A percentile compares a stretch with the other conserved stretches of the same genome.
These are phyloP conservation scores for Leptobrachium ailaonicum DNA, from an alignment of 2,113 vertebrate species.

Conservation along the genomic window DNA sequence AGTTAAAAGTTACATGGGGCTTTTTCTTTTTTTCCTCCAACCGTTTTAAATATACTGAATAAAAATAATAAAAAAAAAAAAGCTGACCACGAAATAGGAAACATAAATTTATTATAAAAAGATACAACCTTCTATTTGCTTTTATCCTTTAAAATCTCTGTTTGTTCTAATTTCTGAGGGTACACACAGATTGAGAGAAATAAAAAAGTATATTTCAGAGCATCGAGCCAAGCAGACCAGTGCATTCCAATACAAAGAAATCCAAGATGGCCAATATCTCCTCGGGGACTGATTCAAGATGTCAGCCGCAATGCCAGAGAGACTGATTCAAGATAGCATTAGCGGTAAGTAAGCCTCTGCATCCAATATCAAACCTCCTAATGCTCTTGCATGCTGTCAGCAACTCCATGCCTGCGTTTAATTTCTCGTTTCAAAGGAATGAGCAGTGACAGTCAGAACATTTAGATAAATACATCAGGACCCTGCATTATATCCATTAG, in stretches of 20 bases:
- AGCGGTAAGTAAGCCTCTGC: constrained; percentile 43
- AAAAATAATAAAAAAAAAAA: no score
- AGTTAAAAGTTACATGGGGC: no score
- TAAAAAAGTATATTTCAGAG: background rate
- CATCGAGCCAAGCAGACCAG: constrained; percentile 23
- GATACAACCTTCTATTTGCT: no score
- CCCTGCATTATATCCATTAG: constrained; percentile 44
- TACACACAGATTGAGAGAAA: background rate
- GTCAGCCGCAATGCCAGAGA: constrained; percentile 44
- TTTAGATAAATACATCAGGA: constrained; percentile 50
- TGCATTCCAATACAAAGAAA: constrained; percentile 44
- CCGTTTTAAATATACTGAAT: no score
- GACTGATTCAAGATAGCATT: constrained; percentile 47
- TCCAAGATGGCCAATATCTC: constrained; percentile 42
- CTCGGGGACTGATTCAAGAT: constrained; percentile 39
- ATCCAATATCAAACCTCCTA: constrained; percentile 42
- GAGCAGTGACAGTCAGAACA: constrained; percentile 48
- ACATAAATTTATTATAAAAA: no score
- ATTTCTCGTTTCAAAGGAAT: constrained; percentile 56
- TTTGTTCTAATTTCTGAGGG: no score
- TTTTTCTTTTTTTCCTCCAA: no score
- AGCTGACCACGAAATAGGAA: no score
- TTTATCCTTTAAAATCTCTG: no score
- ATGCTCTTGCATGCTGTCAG: constrained; percentile 51
- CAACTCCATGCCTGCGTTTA: constrained; percentile 58